Evolutionary conservation across 1,140 invertebrate species (phyloP).

Genomic region (Ptiloglossa arizonensis): DNA sequence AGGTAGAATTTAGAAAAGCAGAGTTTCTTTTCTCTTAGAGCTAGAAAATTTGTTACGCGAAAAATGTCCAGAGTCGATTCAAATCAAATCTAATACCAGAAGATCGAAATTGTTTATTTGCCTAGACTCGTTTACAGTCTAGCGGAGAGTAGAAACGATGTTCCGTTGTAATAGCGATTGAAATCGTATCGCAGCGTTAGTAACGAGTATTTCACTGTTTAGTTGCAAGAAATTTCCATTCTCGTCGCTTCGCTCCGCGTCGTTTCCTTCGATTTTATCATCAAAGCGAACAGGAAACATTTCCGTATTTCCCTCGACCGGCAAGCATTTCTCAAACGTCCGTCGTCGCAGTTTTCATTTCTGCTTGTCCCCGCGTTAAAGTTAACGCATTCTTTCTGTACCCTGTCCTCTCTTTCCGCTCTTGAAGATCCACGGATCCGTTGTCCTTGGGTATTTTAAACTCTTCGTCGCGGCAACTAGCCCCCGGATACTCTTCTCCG

Average conservation of each 20-base stretch:
- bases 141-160: too few species aligned
- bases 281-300: neutral
- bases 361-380: neutral
- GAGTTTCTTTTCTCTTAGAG: too few species aligned
- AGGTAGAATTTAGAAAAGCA: too few species aligned
- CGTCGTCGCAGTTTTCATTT: neutral
- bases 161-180: too few species aligned
- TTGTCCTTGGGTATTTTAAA: neutral
- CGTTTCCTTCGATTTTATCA: neutral
- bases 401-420: neutral
- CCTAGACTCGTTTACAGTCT: too few species aligned
- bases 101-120: too few species aligned
- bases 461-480: conserved; percentile 7
- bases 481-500: neutral
- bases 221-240: neutral
- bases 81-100: too few species aligned
- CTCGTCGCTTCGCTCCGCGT: too few species aligned
- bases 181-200: neutral
- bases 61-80: too few species aligned
- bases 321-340: neutral
- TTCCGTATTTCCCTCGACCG: neutral
- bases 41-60: too few species aligned
- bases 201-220: too few species aligned
- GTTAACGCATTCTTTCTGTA: neutral
- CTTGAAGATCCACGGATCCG: neutral